These are phyloP conservation scores for Teinopalpus imperialis DNA, from an alignment of 2,888 invertebrate species.

Conservation along the genomic window DNA sequence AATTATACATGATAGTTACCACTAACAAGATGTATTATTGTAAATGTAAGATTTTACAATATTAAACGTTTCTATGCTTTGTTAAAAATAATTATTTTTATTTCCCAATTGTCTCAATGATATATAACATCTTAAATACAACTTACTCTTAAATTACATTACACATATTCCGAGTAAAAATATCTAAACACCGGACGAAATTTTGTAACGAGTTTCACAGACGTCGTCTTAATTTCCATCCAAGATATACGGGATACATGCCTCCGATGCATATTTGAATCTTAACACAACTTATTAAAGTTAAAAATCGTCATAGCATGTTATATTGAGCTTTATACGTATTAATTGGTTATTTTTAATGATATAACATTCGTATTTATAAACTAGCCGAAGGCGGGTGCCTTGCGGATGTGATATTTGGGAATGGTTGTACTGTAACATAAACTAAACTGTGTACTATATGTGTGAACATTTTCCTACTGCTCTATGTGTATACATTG, in stretches of 20 bases:
- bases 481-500: constrained; percentile 21
- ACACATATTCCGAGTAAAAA: constrained; percentile 35
- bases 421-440: constrained; percentile 23
- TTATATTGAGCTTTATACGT: constrained; percentile 28
- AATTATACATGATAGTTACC: too few relatives aligned
- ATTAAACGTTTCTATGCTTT: too few relatives aligned
- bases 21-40: too few relatives aligned
- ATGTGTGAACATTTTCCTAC: neutral
- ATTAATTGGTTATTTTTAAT: constrained; percentile 52
- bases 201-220: constrained; percentile 54
- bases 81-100: too few relatives aligned
- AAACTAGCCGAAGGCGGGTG: constrained; percentile 42
- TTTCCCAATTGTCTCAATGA: too few relatives aligned
- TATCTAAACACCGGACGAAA: constrained; percentile 50
- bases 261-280: constrained; percentile 14
- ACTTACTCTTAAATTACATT: too few relatives aligned
- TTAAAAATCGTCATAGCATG: constrained; percentile 8
- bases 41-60: too few relatives aligned
- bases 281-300: constrained; percentile 14
- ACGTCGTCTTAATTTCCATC: constrained; percentile 48
- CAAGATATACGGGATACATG: constrained; percentile 35
- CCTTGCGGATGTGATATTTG: constrained; percentile 32
- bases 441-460: constrained; percentile 2
- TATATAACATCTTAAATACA: too few relatives aligned
- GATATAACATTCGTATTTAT: constrained; percentile 61